These are phyloP conservation scores for Tupiocoris notatus DNA, from an alignment of 2,888 invertebrate genomes.

Conservation along the genomic window DNA sequence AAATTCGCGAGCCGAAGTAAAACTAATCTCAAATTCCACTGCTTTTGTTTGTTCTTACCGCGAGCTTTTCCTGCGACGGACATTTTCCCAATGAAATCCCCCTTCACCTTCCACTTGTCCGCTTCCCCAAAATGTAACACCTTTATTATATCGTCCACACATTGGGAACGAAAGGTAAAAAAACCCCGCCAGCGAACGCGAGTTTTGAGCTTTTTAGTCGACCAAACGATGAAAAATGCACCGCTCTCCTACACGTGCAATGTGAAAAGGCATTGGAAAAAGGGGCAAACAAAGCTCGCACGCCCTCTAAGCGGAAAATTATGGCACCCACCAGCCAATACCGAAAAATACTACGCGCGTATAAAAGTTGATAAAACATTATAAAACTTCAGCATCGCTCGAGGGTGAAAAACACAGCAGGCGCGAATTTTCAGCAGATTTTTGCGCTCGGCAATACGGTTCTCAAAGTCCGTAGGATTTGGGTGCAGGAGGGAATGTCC, in stretches of 20 bases:
- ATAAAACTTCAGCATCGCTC: neutral
- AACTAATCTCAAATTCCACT: no score
- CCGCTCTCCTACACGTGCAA: neutral
- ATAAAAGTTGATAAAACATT: constrained; percentile 9
- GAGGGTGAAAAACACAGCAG: constrained; percentile 8
- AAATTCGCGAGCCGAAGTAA: no score
- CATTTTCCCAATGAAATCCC: neutral
- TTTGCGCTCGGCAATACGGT: neutral
- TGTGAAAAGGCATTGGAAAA: neutral
- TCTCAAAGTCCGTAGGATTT: neutral
- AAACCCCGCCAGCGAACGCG: neutral
- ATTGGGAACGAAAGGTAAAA: no score
- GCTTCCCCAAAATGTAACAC: neutral
- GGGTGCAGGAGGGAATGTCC: no score
- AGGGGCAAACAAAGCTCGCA: neutral
- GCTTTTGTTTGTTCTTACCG: no score
- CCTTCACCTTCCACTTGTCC: neutral
- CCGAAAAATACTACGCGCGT: neutral
- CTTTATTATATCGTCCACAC: no score
- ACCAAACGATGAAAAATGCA: neutral
- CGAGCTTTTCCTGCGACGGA: neutral
- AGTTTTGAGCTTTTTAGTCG: neutral
- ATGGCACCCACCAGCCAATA: neutral
- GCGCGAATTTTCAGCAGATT: constrained; percentile 6
- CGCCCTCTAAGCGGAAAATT: neutral